Percentiles rank a stretch among this genome's conserved stretches.
Evolutionary conservation across 2,797 vertebrate genomes (phyloP).

Genomic region (Ambastaia sidthimunki): DNA sequence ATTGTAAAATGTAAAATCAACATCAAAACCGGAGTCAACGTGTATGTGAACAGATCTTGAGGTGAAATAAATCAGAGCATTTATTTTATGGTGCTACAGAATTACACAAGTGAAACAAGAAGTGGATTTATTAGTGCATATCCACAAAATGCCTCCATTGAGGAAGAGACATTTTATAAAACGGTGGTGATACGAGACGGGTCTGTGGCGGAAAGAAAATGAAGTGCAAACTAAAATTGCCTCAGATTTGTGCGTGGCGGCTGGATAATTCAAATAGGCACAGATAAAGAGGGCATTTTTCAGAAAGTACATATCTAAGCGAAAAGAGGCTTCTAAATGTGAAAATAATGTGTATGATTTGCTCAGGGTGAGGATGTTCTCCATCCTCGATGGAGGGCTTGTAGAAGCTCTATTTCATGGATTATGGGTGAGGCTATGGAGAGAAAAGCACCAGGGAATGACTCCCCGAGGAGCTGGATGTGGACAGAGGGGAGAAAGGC

Average conservation of each 20-base stretch:
- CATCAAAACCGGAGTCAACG: not conserved
- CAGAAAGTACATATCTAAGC: conserved; percentile 53
- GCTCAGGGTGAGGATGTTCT: conserved; percentile 42
- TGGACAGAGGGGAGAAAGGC: conserved; percentile 46
- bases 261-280: conserved; percentile 48
- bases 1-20: not conserved
- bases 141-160: conserved; percentile 39
- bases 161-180: conserved; percentile 34
- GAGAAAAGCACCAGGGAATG: conserved; percentile 58
- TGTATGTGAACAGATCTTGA: not conserved
- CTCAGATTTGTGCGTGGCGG: conserved; percentile 38
- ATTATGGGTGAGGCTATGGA: conserved; percentile 61
- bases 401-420: conserved; percentile 64
- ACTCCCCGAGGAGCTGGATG: conserved; percentile 46
- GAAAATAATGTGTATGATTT: conserved; percentile 60
- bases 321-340: conserved; percentile 45
- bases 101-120: conserved; percentile 22
- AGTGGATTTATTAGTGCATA: conserved; percentile 21
- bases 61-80: not conserved
- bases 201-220: conserved; percentile 30
- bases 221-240: conserved; percentile 56
- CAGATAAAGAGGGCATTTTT: conserved; percentile 52
- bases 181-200: conserved; percentile 31
- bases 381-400: conserved; percentile 38
- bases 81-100: conserved; percentile 10